Conservation (phyloP, 2,888 invertebrate species). For the Eilema sororculum region DNA sequence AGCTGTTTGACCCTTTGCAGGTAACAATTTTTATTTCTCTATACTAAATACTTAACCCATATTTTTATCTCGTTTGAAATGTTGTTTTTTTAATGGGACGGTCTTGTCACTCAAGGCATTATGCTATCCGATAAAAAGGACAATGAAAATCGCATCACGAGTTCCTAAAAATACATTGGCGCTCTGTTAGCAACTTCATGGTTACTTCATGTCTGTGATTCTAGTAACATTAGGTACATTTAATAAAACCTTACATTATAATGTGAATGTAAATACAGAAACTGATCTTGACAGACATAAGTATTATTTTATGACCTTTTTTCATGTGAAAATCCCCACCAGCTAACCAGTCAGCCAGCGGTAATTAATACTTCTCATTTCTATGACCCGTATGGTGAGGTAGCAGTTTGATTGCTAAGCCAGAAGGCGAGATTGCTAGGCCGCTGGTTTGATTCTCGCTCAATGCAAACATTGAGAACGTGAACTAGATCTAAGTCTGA, state of each 20-base stretch:
- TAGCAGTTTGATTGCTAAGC: too few relatives aligned
- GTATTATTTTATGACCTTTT: too few relatives aligned
- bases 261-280: neutral
- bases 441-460: too few relatives aligned
- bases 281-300: neutral
- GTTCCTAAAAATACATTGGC: neutral
- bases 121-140: neutral
- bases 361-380: too few relatives aligned
- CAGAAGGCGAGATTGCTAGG: too few relatives aligned
- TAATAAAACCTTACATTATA: neutral
- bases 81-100: neutral
- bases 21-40: neutral
- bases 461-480: too few relatives aligned
- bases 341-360: too few relatives aligned
- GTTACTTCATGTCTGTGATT: neutral
- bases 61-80: slow-evolving; percentile 1
- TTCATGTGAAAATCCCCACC: too few relatives aligned
- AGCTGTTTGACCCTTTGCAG: too few relatives aligned
- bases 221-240: neutral
- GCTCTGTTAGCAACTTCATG: neutral
- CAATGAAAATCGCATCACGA: neutral
- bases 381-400: too few relatives aligned
- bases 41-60: neutral
- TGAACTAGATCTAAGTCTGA: too few relatives aligned
- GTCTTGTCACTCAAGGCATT: neutral